Base-by-base conservation (phyloP, 2,113 vertebrate genomes). In the Vireo altiloquus region DNA sequence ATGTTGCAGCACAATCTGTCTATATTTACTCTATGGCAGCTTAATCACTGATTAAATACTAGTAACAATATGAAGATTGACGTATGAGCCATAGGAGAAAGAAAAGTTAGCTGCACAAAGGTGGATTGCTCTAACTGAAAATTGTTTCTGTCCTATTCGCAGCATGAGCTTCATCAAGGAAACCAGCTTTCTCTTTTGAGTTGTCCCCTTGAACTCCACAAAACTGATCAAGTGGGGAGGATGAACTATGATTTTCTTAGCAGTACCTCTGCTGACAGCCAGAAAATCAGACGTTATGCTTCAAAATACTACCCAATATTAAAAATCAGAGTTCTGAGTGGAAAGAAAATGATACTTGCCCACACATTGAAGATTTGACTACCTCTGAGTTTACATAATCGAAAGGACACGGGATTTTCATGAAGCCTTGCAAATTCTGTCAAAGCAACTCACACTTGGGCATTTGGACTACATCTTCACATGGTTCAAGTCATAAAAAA, bases 401-500 rank as follows among this genome's bases (percentile, higher is more conserved):
- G 47, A 61, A 71, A 78, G 56, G 60, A 87, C 57, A 31, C 4
- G 3, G 53, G 20, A 4, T 90, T 94, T 85, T n/a, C 24, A 70
- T 5, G 64, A 75, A 80, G 17, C 44, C 78, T 72, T 82, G 40
- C 27, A 94, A 92, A 61, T 33, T 81, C 74, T 81, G 64, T 72
- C 84, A 84, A 83, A 92, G 59, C 50, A 83, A 76, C 0, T 3
- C 44, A 85, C 49, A 68, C 30, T 87, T 69, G 56, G 30, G n/a
- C 35, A 42, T 82, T 70, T 93, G 7, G 59, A 88, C 72, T 91
- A 27, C 19, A 63, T 46, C 63, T 90, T 79, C 60, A 39, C 49
- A 49, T 46, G 95, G 75, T 94, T 64, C 44, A 94, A 96, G 30
- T 95, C 81, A 92, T 91, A 94, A 97, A 94, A 54, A 94, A 87